Conservation (phyloP, 92 coral and sea anemone genomes). For the Heliopora coerulea region DNA sequence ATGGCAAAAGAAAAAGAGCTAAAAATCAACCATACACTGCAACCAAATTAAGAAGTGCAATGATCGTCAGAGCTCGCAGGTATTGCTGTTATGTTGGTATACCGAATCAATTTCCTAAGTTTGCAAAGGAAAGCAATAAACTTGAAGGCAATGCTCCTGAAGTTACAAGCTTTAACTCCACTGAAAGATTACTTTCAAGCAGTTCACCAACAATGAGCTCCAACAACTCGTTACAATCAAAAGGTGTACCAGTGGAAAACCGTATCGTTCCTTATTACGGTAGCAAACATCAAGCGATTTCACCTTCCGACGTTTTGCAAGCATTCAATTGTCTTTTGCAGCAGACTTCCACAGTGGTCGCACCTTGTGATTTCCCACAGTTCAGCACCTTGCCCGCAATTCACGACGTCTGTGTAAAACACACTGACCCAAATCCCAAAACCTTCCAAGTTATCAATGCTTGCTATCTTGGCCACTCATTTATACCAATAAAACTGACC, state of each 20-base stretch:
- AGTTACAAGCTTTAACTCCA: background rate
- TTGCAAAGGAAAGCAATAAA: background rate
- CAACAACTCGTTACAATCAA: constrained; percentile 1
- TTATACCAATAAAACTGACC: background rate
- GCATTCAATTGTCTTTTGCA: constrained; percentile 1
- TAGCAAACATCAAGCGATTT: background rate
- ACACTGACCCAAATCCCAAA: background rate
- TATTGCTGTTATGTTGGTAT: constrained; percentile 22
- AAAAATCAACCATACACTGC: constrained; percentile 20
- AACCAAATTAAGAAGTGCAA: constrained; percentile 2
- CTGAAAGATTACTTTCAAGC: background rate
- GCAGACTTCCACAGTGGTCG: constrained; percentile 13
- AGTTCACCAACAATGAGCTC: background rate
- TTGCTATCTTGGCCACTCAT: background rate
- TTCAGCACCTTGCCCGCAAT: background rate
- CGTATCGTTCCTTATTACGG: constrained; percentile 13
- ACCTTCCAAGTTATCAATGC: background rate
- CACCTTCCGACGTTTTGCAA: constrained; percentile 10
- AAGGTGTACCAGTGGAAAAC: background rate
- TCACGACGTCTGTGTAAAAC: background rate
- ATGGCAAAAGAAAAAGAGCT: constrained; percentile 26
- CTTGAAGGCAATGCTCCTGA: background rate
- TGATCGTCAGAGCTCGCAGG: constrained; percentile 18
- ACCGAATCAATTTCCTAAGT: constrained; percentile 2
- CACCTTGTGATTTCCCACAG: constrained; percentile 15